phyloP scores from a whole-genome alignment of 2,888 invertebrate genomes.

The Drosophila recens region DNA sequence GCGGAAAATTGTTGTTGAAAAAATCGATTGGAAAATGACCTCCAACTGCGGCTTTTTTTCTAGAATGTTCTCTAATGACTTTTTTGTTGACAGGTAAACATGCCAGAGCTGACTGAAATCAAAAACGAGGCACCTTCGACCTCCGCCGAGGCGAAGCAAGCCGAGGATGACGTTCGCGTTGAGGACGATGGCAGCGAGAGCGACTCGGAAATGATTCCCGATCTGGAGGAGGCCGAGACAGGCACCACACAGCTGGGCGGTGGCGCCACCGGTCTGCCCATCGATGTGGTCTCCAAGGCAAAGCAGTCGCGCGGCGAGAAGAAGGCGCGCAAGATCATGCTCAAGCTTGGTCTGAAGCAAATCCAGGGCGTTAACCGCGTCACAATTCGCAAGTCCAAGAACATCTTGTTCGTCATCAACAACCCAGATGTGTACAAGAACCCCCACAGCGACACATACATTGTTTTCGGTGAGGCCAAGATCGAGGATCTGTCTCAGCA shows the following conservation, averaged over 20 bases:
- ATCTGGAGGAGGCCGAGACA: slow-evolving; percentile 93
- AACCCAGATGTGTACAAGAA: slow-evolving; percentile 99
- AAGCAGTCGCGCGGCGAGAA: slow-evolving; percentile 99
- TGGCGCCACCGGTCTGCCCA: slow-evolving; percentile 89
- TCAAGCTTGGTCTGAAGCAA: slow-evolving; percentile 97
- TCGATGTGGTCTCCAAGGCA: slow-evolving; percentile 95
- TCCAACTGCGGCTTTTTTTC: slow-evolving; percentile 17
- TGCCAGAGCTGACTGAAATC: slow-evolving; percentile 95
- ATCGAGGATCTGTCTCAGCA: slow-evolving; percentile 99
- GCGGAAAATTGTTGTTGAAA: slow-evolving; percentile 7
- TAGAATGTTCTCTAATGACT: slow-evolving; percentile 6
- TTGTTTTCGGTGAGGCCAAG: slow-evolving; percentile 99
- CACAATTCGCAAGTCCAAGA: slow-evolving; percentile 99
- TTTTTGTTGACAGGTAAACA: slow-evolving; percentile 78
- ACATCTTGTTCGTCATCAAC: slow-evolving; percentile 99
- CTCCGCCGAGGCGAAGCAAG: slow-evolving; percentile 84
- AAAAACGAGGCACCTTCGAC: slow-evolving; percentile 91
- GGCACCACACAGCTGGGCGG: slow-evolving; percentile 87
- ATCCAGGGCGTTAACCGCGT: slow-evolving; percentile 97
- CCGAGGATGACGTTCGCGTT: slow-evolving; percentile 87
- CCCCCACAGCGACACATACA: slow-evolving; percentile 99
- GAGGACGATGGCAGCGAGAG: slow-evolving; percentile 92
- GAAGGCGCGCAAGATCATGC: slow-evolving; percentile 99
- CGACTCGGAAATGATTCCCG: slow-evolving; percentile 94
- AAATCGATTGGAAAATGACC: slow-evolving; percentile 43